phyloP scores from a whole-genome alignment of 53 echinoderm and acorn worm genomes.

The Mesocentrotus franciscanus region DNA sequence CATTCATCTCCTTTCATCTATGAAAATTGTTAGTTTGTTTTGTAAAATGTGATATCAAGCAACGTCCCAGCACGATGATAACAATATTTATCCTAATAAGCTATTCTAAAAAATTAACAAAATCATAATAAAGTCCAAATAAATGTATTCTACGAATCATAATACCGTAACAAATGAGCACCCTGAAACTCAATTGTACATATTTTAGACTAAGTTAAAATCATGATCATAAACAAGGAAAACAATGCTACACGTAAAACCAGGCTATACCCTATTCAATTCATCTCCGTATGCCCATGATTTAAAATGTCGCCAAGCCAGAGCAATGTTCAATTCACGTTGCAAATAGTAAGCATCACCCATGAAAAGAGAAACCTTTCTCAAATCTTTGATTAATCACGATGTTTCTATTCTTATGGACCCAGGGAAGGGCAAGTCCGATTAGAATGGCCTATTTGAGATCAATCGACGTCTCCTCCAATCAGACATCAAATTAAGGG shows the following conservation, averaged over 20 bases:
- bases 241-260: neutral
- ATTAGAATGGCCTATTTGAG: slow-evolving; percentile 14
- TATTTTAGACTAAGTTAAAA: neutral
- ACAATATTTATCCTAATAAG: too few relatives aligned
- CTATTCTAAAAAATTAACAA: too few relatives aligned
- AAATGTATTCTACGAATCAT: too few relatives aligned
- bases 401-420: neutral
- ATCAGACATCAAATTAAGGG: neutral
- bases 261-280: neutral
- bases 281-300: neutral
- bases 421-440: neutral
- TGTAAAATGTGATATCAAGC: too few relatives aligned
- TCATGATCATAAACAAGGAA: neutral
- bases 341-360: neutral
- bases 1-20: too few relatives aligned
- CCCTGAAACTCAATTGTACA: neutral
- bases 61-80: too few relatives aligned
- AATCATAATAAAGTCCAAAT: too few relatives aligned
- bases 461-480: neutral
- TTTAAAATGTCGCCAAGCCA: neutral
- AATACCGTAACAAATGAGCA: neutral
- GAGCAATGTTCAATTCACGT: slow-evolving; percentile 2
- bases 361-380: neutral
- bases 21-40: too few relatives aligned
- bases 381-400: neutral